A percentile compares a stretch with the other conserved stretches of the same genome.
phyloP scores from a whole-genome alignment of 1,140 invertebrate species.

The Ptiloglossa arizonensis region DNA sequence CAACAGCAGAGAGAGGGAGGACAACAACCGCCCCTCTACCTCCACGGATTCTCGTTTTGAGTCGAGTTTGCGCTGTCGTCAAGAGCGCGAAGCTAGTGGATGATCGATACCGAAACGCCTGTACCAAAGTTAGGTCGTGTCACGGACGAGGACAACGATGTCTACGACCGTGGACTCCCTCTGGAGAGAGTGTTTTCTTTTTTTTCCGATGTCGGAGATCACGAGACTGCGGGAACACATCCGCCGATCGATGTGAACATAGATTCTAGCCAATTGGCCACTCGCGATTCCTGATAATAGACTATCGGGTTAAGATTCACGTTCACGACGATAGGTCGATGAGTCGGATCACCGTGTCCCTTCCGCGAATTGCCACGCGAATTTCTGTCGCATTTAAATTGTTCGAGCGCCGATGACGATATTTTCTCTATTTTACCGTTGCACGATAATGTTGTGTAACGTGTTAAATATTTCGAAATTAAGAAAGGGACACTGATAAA shows the following conservation, averaged over 20 bases:
- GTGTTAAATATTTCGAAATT: too few relatives aligned
- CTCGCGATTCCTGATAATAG: not conserved
- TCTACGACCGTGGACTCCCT: not conserved
- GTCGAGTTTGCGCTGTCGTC: conserved; percentile 51
- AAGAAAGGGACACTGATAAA: too few relatives aligned
- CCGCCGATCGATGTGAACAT: not conserved
- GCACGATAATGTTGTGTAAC: too few relatives aligned
- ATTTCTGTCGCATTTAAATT: too few relatives aligned
- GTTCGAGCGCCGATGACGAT: too few relatives aligned
- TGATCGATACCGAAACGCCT: conserved; percentile 51
- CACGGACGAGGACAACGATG: conserved; percentile 11
- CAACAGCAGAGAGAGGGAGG: conserved; percentile 18
- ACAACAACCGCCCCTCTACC: conserved; percentile 28
- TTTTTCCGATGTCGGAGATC: not conserved
- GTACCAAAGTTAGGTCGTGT: conserved; percentile 43
- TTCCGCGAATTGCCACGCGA: too few relatives aligned
- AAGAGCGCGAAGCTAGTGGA: conserved; percentile 1
- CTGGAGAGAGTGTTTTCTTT: not conserved
- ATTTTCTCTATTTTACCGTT: too few relatives aligned
- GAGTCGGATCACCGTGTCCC: too few relatives aligned
- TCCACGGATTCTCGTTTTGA: conserved; percentile 27
- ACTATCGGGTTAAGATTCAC: not conserved
- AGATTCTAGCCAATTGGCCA: not conserved
- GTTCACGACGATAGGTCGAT: conserved; percentile 2
- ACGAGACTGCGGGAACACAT: not conserved